Evolutionary conservation across 64 coral and sea anemone genomes (phyloP).

Genomic region (Exaiptasia diaphana): DNA sequence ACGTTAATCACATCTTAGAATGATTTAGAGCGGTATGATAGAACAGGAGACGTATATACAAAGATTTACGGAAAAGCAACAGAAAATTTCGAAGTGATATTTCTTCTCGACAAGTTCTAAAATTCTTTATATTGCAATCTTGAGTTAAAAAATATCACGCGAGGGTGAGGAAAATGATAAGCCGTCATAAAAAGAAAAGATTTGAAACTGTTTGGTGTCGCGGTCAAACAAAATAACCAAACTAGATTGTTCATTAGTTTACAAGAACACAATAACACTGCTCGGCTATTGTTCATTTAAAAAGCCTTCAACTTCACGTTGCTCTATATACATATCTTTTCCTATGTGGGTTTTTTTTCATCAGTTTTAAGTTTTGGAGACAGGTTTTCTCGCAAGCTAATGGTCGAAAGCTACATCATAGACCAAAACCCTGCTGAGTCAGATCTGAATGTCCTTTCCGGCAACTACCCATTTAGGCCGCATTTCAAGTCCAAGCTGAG

Average conservation of each 20-base stretch:
- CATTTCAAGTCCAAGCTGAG: slow-evolving; percentile 73
- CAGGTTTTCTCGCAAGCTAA: neutral
- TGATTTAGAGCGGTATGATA: slow-evolving; percentile 52
- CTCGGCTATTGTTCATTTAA: slow-evolving; percentile 1
- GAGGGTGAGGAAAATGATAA: neutral
- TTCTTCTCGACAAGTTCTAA: neutral
- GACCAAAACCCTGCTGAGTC: slow-evolving; percentile 6
- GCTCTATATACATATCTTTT: neutral
- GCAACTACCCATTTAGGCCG: neutral
- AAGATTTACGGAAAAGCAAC: slow-evolving; percentile 1
- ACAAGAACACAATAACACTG: neutral
- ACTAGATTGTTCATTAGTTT: neutral
- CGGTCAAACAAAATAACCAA: neutral
- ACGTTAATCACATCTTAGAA: slow-evolving; percentile 46
- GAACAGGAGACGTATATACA: slow-evolving; percentile 45
- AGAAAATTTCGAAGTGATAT: slow-evolving; percentile 38
- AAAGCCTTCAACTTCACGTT: neutral
- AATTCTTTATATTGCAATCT: neutral
- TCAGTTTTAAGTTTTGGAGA: neutral
- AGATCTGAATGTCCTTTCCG: neutral
- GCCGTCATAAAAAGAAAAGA: neutral
- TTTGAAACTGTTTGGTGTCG: neutral
- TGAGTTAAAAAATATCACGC: neutral
- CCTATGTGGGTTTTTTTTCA: neutral
- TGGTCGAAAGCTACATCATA: neutral